These are phyloP conservation scores for Cottoperca gobio DNA, from an alignment of 2,797 vertebrate genomes.

Conservation along the genomic window DNA sequence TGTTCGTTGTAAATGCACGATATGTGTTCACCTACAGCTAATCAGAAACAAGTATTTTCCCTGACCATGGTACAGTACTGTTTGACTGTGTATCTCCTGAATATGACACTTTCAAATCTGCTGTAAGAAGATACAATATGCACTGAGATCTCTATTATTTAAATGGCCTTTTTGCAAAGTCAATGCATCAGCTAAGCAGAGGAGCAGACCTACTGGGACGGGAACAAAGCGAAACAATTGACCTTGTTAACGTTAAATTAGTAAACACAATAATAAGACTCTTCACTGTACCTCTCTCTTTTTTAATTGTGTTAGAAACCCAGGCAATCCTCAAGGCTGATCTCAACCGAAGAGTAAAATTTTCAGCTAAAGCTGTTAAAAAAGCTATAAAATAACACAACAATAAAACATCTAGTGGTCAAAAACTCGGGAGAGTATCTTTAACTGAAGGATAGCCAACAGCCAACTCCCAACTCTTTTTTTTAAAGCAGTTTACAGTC, in stretches of 20 bases:
- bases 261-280: conserved; percentile 56
- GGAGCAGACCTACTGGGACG: conserved; percentile 38
- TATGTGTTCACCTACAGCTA: not conserved
- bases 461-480: conserved; percentile 6
- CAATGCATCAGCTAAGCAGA: conserved; percentile 21
- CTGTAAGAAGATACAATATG: not conserved
- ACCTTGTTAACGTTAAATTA: conserved; percentile 64
- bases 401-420: conserved; percentile 1
- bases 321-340: conserved; percentile 1
- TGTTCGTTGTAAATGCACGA: no score
- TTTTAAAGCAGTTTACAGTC: conserved; percentile 19
- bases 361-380: not conserved
- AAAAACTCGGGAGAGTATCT: not conserved
- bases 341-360: not conserved
- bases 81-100: not conserved
- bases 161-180: conserved; percentile 38
- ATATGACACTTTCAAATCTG: not conserved
- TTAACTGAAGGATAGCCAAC: not conserved
- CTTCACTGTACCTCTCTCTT: conserved; percentile 26
- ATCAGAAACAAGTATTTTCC: no score
- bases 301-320: conserved; percentile 15
- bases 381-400: conserved; percentile 6
- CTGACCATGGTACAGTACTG: not conserved
- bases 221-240: conserved; percentile 46
- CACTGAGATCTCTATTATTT: not conserved